A percentile compares a stretch with the other conserved stretches of the same genome.
These are phyloP conservation scores for Synanthedon myopaeformis DNA, from an alignment of 2,888 invertebrate genomes.

Conservation along the genomic window DNA sequence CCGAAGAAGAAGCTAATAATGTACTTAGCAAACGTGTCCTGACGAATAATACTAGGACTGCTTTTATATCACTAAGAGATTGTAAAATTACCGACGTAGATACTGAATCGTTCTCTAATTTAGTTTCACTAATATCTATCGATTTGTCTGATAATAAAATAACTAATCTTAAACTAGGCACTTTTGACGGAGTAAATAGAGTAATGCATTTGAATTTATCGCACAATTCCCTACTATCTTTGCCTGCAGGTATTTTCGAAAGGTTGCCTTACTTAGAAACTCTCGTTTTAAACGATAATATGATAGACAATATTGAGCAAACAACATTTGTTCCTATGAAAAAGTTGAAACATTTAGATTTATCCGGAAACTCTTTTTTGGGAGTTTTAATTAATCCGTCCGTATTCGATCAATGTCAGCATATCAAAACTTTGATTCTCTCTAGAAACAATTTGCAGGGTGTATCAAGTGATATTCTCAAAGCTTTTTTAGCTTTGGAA, in stretches of 20 bases:
- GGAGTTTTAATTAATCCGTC: constrained; percentile 24
- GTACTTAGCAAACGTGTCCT: constrained; percentile 20
- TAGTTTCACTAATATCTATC: constrained; percentile 24
- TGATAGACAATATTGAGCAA: constrained; percentile 18
- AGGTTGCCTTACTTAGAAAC: constrained; percentile 25
- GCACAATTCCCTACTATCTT: constrained; percentile 23
- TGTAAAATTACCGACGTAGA: constrained; percentile 25
- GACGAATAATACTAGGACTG: constrained; percentile 21
- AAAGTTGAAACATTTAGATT: constrained; percentile 28
- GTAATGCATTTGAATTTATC: constrained; percentile 34
- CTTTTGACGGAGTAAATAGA: constrained; percentile 24
- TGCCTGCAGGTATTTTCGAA: constrained; percentile 36
- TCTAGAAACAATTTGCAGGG: constrained; percentile 36
- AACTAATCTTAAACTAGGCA: constrained; percentile 24
- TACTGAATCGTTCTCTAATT: constrained; percentile 25
- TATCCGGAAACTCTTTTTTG: constrained; percentile 29
- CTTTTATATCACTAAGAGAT: constrained; percentile 17
- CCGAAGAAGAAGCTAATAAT: constrained; percentile 13
- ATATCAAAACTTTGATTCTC: constrained; percentile 29
- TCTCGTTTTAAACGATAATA: constrained; percentile 35
- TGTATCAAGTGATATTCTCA: constrained; percentile 22
- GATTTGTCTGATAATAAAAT: constrained; percentile 39
- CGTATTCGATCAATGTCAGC: constrained; percentile 23
- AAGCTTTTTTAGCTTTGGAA: constrained; percentile 21
- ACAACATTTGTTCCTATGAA: constrained; percentile 29